Evolutionary conservation across 1,140 invertebrate species (phyloP).

Genomic region (Drosophila asahinai): DNA sequence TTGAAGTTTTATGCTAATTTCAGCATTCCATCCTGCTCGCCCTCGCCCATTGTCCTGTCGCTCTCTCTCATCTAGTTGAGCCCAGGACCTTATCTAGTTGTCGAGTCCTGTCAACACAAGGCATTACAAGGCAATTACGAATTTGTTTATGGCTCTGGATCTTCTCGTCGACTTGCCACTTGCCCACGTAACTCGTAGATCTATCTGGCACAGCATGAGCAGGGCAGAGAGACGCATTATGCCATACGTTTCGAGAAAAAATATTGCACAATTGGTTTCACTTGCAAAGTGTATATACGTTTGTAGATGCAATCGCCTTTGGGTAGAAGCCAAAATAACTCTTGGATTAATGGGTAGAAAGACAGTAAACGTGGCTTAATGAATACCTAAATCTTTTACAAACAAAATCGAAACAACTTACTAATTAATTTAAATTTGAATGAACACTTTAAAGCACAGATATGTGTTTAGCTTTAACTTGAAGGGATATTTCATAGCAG

Average conservation of each 20-base stretch:
- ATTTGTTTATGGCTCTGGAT: slow-evolving; percentile 74
- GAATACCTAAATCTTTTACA: too few species aligned
- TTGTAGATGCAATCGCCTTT: neutral
- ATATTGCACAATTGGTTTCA: neutral
- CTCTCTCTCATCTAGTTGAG: slow-evolving; percentile 19
- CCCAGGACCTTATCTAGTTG: slow-evolving; percentile 66
- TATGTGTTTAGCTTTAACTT: too few species aligned
- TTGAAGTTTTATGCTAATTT: slow-evolving; percentile 83
- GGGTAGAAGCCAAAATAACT: neutral
- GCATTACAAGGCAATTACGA: slow-evolving; percentile 80
- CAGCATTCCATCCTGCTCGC: slow-evolving; percentile 23
- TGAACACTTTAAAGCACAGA: too few species aligned
- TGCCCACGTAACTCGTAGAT: slow-evolving; percentile 30
- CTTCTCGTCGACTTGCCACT: slow-evolving; percentile 51
- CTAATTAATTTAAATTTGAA: too few species aligned
- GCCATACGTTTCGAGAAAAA: slow-evolving; percentile 1
- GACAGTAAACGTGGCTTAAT: too few species aligned
- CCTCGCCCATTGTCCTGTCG: slow-evolving; percentile 14
- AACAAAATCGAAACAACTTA: too few species aligned
- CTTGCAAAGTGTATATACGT: slow-evolving; percentile 6
- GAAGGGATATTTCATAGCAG: too few species aligned
- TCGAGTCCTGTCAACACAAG: slow-evolving; percentile 77
- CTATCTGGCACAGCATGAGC: slow-evolving; percentile 7
- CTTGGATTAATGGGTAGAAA: too few species aligned
- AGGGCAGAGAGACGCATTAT: neutral